A percentile compares a stretch with the other conserved stretches of the same genome.
phyloP scores from a whole-genome alignment of 2,888 invertebrate species.

The Orchestes rusci region DNA sequence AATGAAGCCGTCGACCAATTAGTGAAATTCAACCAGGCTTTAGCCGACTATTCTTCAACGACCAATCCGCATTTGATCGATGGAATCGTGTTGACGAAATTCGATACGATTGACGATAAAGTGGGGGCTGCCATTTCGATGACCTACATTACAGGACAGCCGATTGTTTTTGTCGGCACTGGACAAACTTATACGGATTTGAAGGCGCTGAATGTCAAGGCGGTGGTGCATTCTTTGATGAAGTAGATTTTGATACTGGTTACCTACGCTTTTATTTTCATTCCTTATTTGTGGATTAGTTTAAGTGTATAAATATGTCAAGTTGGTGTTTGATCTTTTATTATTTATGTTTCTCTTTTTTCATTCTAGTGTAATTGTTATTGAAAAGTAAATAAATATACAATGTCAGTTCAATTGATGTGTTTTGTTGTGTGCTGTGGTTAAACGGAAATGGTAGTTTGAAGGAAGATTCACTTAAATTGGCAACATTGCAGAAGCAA shows the following conservation, averaged over 20 bases:
- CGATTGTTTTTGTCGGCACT: constrained; percentile 97
- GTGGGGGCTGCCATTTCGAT: constrained; percentile 99
- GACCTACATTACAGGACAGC: constrained; percentile 99
- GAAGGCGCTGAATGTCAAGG: constrained; percentile 91
- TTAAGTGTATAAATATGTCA: too few relatives aligned
- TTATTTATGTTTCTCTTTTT: too few relatives aligned
- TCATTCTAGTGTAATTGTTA: too few relatives aligned
- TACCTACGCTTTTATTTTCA: too few relatives aligned
- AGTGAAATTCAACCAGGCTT: constrained; percentile 95
- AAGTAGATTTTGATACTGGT: too few relatives aligned
- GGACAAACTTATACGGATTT: constrained; percentile 99
- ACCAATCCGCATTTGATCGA: constrained; percentile 89
- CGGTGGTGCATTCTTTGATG: constrained; percentile 94
- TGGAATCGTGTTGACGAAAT: constrained; percentile 98
- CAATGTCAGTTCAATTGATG: too few relatives aligned
- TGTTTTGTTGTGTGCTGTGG: too few relatives aligned
- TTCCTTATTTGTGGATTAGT: too few relatives aligned
- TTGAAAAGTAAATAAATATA: too few relatives aligned
- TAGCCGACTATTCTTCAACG: constrained; percentile 80
- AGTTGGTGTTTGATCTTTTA: constrained; percentile 9
- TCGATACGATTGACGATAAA: constrained; percentile 99
- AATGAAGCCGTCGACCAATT: constrained; percentile 99
- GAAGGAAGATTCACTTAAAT: too few relatives aligned
- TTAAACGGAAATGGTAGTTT: too few relatives aligned
- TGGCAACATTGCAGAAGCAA: too few relatives aligned